These are phyloP conservation scores for Ceratoteleas bidentatus DNA, from an alignment of 1,140 invertebrate genomes.

Conservation along the genomic window DNA sequence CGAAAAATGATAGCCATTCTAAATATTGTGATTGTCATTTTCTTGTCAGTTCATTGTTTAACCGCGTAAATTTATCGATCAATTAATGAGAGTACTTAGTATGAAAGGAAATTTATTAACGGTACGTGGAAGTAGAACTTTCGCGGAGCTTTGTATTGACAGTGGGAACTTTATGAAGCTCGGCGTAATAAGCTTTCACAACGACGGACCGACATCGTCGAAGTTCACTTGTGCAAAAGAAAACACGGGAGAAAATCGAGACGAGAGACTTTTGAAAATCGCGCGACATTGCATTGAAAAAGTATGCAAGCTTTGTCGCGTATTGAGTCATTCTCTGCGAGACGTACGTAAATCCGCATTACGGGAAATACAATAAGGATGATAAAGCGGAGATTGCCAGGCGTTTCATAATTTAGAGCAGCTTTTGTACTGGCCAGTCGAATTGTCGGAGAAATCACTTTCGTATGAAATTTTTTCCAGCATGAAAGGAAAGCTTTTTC, in stretches of 20 bases:
- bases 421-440: slow-evolving; percentile 25
- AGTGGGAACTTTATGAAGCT: too few species aligned
- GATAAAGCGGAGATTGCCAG: slow-evolving; percentile 8
- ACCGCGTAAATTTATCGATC: too few species aligned
- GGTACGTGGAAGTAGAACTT: not conserved
- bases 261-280: slow-evolving; percentile 1
- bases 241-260: too few species aligned
- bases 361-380: slow-evolving; percentile 38
- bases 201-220: too few species aligned
- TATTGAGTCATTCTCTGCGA: slow-evolving; percentile 47
- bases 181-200: too few species aligned
- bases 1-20: too few species aligned
- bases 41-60: too few species aligned
- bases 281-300: slow-evolving; percentile 10
- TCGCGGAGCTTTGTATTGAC: not conserved
- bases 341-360: slow-evolving; percentile 49
- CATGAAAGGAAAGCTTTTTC: not conserved
- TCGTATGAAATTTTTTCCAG: not conserved
- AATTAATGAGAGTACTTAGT: too few species aligned
- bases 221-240: too few species aligned
- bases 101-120: too few species aligned
- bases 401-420: slow-evolving; percentile 45
- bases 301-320: slow-evolving; percentile 43
- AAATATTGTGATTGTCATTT: too few species aligned
- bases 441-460: not conserved